A percentile compares a stretch with the other conserved stretches of the same genome.
These are phyloP conservation scores for Coreius guichenoti DNA, from an alignment of 2,797 vertebrate genomes.

Conservation along the genomic window DNA sequence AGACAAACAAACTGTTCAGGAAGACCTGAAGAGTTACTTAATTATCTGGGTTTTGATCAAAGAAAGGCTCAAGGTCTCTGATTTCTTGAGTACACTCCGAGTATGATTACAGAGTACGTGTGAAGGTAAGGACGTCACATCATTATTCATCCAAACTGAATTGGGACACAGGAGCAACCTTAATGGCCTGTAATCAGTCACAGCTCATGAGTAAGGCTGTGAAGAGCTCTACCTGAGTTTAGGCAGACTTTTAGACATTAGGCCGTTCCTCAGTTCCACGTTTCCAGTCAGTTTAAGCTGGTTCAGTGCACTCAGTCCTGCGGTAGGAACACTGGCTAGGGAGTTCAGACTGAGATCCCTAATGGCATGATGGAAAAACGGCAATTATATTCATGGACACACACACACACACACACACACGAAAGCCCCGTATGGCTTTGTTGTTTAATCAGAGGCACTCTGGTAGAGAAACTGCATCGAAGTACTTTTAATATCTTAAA, in stretches of 20 bases:
- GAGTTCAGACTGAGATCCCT: conserved; percentile 95
- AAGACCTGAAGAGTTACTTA: conserved; percentile 11
- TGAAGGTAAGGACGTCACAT: conserved; percentile 29
- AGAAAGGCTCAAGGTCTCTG: conserved; percentile 44
- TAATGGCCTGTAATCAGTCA: conserved; percentile 48
- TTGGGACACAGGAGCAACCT: conserved; percentile 35
- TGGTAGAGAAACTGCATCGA: conserved; percentile 5
- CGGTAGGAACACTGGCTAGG: conserved; percentile 83
- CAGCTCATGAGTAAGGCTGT: conserved; percentile 27
- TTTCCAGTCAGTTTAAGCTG: conserved; percentile 95
- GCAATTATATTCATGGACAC: conserved; percentile 30
- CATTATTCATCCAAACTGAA: conserved; percentile 57
- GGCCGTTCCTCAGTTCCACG: conserved; percentile 85
- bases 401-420: conserved; percentile 21
- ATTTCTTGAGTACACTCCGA: conserved; percentile 30
- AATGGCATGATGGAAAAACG: conserved; percentile 58
- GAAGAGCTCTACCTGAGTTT: conserved; percentile 86
- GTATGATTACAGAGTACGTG: conserved; percentile 33
- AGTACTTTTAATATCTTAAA: conserved; percentile 20
- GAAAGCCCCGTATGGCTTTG: not conserved
- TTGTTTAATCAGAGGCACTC: conserved; percentile 14
- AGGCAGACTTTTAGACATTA: conserved; percentile 86
- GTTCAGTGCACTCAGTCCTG: conserved; percentile 86
- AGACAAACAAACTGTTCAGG: conserved; percentile 6
- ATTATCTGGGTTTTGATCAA: conserved; percentile 38